Evolutionary conservation across 1,140 invertebrate species (phyloP).

Genomic region (Eumaeus atala): DNA sequence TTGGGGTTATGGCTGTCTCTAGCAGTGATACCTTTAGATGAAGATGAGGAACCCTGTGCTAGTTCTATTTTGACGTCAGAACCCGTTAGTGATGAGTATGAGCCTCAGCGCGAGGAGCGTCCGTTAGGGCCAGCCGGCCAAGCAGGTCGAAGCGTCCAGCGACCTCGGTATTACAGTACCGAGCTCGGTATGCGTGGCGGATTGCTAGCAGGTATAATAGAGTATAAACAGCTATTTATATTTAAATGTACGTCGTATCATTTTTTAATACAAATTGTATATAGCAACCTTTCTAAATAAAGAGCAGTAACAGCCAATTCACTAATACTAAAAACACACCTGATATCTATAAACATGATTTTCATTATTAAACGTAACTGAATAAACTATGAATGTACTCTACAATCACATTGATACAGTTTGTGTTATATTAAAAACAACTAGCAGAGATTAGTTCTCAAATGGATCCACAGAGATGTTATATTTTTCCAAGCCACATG

Average conservation of each 20-base stretch:
- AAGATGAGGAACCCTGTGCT: slow-evolving; percentile 33
- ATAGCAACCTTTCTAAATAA: no score
- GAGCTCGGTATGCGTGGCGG: slow-evolving; percentile 87
- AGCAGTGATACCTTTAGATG: slow-evolving; percentile 50
- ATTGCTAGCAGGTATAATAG: slow-evolving; percentile 82
- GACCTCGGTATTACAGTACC: slow-evolving; percentile 93
- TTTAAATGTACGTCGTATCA: not conserved
- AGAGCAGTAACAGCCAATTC: no score
- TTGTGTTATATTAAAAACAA: no score
- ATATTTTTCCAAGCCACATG: no score
- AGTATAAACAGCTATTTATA: not conserved
- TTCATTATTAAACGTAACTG: no score
- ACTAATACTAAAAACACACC: no score
- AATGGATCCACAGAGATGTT: no score
- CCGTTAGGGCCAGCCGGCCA: slow-evolving; percentile 40
- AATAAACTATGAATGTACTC: no score
- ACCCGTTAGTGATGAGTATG: slow-evolving; percentile 45
- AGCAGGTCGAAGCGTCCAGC: slow-evolving; percentile 73
- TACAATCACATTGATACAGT: no score
- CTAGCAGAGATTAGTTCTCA: no score
- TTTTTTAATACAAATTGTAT: no score
- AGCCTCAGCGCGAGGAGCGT: slow-evolving; percentile 51
- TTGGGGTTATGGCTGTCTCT: slow-evolving; percentile 60
- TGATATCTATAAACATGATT: no score
- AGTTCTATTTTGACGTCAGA: slow-evolving; percentile 12